Conservation (phyloP, 1,140 invertebrate species). For the Pseudomyrmex sp. region DNA sequence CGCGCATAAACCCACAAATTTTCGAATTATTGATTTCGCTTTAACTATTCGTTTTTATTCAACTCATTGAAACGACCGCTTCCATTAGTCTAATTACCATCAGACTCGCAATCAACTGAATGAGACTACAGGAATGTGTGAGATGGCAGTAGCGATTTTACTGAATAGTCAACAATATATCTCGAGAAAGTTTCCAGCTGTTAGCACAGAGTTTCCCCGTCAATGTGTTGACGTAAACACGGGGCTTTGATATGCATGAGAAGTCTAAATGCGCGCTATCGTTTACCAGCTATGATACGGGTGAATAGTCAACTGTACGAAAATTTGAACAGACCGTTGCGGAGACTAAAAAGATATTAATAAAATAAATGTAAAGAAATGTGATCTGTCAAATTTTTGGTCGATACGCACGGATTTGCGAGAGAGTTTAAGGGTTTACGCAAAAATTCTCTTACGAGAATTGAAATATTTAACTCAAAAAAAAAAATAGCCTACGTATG, state of each 20-base stretch:
- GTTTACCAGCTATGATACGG: slow-evolving; percentile 32
- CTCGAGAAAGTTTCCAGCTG: slow-evolving; percentile 14
- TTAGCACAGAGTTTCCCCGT: slow-evolving; percentile 24
- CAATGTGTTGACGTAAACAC: slow-evolving; percentile 31
- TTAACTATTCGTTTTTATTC: background rate
- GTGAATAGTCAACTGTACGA: slow-evolving; percentile 16
- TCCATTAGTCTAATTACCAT: background rate
- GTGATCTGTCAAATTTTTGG: background rate
- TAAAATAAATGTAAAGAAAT: slow-evolving; percentile 9
- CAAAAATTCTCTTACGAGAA: too few species aligned
- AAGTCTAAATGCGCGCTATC: slow-evolving; percentile 33
- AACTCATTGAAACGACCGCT: too few species aligned
- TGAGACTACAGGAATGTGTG: background rate
- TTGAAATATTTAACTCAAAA: slow-evolving; percentile 4
- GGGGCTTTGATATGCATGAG: slow-evolving; percentile 45
- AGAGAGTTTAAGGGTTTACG: background rate
- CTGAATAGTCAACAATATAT: slow-evolving; percentile 17
- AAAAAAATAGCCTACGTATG: background rate
- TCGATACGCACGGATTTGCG: background rate
- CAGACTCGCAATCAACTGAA: background rate
- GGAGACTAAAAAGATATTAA: background rate
- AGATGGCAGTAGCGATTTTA: slow-evolving; percentile 8
- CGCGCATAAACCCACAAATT: too few species aligned
- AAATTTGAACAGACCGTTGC: slow-evolving; percentile 12
- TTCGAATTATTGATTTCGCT: too few species aligned